Conservation (phyloP, 2,888 invertebrate genomes). For the Sphaerophoria rueppellii region DNA sequence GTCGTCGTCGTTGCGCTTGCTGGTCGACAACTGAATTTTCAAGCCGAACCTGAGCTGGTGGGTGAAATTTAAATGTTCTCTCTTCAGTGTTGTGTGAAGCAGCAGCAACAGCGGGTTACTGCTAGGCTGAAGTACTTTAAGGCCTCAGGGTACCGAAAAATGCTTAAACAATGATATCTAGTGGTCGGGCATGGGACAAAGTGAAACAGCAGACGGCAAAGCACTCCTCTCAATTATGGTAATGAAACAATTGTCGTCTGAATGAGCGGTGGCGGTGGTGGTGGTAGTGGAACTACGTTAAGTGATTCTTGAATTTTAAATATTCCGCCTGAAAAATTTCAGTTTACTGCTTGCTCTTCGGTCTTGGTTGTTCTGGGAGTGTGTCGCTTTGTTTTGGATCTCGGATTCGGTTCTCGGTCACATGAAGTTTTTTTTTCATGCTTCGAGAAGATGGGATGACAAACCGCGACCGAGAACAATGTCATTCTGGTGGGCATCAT, state of each 20-base stretch:
- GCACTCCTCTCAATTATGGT: constrained; percentile 75
- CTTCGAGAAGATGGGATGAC: neutral
- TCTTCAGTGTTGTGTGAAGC: neutral
- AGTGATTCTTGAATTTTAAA: constrained; percentile 75
- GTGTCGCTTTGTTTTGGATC: constrained; percentile 20
- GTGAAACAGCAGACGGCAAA: constrained; percentile 61
- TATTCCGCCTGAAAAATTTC: constrained; percentile 60
- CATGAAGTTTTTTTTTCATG: constrained; percentile 19
- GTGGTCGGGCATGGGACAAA: neutral
- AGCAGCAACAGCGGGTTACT: constrained; percentile 50
- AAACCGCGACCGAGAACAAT: constrained; percentile 16
- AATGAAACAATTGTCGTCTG: constrained; percentile 76
- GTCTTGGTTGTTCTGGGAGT: constrained; percentile 24
- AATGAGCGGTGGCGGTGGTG: constrained; percentile 41
- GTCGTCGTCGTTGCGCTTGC: constrained; percentile 5
- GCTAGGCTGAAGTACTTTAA: constrained; percentile 62
- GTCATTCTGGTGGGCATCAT: constrained; percentile 32
- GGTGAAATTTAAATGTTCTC: constrained; percentile 63
- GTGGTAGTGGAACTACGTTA: constrained; percentile 52
- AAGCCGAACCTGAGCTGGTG: constrained; percentile 45
- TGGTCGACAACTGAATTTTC: constrained; percentile 28
- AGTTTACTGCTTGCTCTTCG: constrained; percentile 4
- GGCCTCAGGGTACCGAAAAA: constrained; percentile 63
- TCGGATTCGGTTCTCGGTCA: neutral
- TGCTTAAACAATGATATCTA: constrained; percentile 12